Conservation (phyloP, 2,888 invertebrate species). For the Acrobasis repandana region DNA sequence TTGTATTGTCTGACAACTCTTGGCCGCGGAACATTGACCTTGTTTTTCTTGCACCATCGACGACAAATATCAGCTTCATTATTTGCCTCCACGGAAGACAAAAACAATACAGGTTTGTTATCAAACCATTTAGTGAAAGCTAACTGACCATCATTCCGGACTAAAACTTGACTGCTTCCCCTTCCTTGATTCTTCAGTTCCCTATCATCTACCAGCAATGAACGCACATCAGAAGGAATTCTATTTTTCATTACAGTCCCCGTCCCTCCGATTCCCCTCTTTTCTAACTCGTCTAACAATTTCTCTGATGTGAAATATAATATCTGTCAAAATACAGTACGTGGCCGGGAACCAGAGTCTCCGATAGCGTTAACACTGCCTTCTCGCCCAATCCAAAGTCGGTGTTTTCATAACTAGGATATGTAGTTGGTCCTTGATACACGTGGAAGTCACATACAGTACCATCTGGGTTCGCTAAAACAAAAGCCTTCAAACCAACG, state of each 20-base stretch:
- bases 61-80: too few relatives aligned
- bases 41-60: too few relatives aligned
- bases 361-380: constrained; percentile 25
- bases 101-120: too few relatives aligned
- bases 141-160: too few relatives aligned
- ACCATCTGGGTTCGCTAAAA: constrained; percentile 20
- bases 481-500: constrained; percentile 33
- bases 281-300: constrained; percentile 19
- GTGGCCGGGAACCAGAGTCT: constrained; percentile 22
- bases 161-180: too few relatives aligned
- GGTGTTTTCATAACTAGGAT: constrained; percentile 13
- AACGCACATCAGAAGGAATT: constrained; percentile 18
- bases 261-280: constrained; percentile 17
- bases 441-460: constrained; percentile 28
- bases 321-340: constrained; percentile 29
- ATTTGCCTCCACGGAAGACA: too few relatives aligned
- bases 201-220: too few relatives aligned
- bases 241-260: constrained; percentile 27
- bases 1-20: constrained; percentile 29
- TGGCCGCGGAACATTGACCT: constrained; percentile 23
- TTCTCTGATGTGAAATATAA: constrained; percentile 25
- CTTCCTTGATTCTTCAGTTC: too few relatives aligned
- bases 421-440: constrained; percentile 27
- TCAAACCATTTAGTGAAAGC: too few relatives aligned
- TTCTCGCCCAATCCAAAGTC: constrained; percentile 23